Conservation (phyloP, 2,113 vertebrate species). For the Heteronetta atricapilla region DNA sequence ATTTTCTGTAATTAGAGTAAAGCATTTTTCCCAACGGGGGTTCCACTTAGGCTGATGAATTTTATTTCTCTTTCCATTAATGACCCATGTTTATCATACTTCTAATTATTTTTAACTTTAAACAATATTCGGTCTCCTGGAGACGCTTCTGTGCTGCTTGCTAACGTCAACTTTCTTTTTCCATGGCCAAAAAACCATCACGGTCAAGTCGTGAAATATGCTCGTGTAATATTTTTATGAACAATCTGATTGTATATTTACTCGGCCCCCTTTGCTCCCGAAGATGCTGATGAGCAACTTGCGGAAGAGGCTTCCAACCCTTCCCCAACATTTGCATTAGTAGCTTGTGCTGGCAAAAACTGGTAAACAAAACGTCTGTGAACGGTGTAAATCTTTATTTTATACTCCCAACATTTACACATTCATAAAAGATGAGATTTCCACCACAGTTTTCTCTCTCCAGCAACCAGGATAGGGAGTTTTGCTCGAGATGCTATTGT, state of each 20-base stretch:
- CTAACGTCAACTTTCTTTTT: neutral
- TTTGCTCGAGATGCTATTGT: neutral
- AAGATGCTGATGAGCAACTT: neutral
- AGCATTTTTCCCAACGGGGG: constrained; percentile 83
- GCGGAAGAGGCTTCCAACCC: neutral
- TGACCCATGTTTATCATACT: constrained; percentile 83
- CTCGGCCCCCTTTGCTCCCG: neutral
- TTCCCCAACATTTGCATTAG: neutral
- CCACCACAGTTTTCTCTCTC: neutral
- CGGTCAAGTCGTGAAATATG: rapidly evolving
- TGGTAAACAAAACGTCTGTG: neutral
- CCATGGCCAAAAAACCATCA: rapidly evolving
- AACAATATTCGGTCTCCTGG: constrained; percentile 74
- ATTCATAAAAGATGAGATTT: neutral
- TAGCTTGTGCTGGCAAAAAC: neutral
- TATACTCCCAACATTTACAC: neutral
- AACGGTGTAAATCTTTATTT: constrained; percentile 24
- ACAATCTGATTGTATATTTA: neutral
- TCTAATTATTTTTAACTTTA: constrained; percentile 83
- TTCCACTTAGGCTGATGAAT: constrained; percentile 84
- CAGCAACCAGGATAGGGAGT: neutral
- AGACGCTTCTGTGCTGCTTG: neutral
- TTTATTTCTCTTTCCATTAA: constrained; percentile 82
- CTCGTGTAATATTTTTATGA: neutral
- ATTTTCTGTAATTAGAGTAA: constrained; percentile 78